phyloP scores from a whole-genome alignment of 2,888 invertebrate species.

The Bruchidius siliquastri region DNA sequence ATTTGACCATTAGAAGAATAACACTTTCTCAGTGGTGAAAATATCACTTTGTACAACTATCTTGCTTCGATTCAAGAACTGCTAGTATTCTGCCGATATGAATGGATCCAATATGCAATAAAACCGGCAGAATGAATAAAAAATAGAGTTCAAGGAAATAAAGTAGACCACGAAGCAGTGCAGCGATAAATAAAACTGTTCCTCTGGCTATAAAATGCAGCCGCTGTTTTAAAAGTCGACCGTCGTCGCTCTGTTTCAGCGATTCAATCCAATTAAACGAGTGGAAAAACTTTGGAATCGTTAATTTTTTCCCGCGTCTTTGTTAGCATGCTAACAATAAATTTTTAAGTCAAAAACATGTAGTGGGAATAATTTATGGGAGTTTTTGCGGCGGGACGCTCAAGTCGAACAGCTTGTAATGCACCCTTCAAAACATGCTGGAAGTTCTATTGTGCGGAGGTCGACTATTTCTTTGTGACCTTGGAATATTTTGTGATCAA shows the following conservation, averaged over 20 bases:
- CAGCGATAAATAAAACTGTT: slow-evolving; percentile 30
- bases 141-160: background rate
- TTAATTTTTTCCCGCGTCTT: slow-evolving; percentile 41
- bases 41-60: too few species aligned
- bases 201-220: slow-evolving; percentile 43
- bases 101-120: background rate
- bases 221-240: slow-evolving; percentile 35
- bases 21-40: too few species aligned
- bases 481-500: too few species aligned
- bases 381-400: background rate
- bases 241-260: slow-evolving; percentile 36
- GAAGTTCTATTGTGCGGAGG: background rate
- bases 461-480: background rate
- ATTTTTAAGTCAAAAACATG: slow-evolving; percentile 45
- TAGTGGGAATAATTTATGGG: slow-evolving; percentile 24
- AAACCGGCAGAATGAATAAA: background rate
- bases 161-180: background rate
- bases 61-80: too few species aligned
- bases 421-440: background rate
- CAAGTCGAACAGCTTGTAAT: background rate
- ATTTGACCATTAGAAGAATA: too few species aligned
- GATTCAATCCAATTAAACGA: slow-evolving; percentile 47
- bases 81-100: background rate
- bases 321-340: slow-evolving; percentile 37
- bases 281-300: slow-evolving; percentile 45